Percentiles rank a stretch among this genome's conserved stretches.
Evolutionary conservation across 1,140 invertebrate genomes (phyloP).

Genomic region (Drosophila sturtevanti): DNA sequence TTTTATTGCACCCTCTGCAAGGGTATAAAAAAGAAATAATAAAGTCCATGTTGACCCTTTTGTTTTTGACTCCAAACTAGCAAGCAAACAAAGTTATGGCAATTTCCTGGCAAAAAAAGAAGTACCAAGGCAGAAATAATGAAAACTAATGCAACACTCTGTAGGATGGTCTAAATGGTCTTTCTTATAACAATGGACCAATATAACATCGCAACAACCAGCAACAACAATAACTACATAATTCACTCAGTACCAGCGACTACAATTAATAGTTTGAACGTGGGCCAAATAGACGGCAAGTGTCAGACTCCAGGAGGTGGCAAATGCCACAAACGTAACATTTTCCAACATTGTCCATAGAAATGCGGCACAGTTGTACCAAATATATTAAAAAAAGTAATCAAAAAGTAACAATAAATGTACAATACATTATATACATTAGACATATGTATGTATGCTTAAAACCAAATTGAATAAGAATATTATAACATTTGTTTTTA

Average conservation of each 20-base stretch:
- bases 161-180: slow-evolving; percentile 54
- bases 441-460: no score
- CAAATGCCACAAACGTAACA: slow-evolving; percentile 45
- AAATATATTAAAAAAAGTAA: not conserved
- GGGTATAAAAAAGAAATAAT: not conserved
- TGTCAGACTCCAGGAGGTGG: not conserved
- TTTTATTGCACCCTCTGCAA: no score
- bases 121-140: no score
- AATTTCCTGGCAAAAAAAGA: slow-evolving; percentile 10
- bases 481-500: no score
- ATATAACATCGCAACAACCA: slow-evolving; percentile 52
- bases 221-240: slow-evolving; percentile 25
- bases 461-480: no score
- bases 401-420: no score
- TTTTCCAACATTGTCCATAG: slow-evolving; percentile 54
- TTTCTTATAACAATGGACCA: slow-evolving; percentile 58
- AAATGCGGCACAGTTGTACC: slow-evolving; percentile 29
- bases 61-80: not conserved
- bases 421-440: no score
- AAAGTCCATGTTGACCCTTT: slow-evolving; percentile 1
- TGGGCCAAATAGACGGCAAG: not conserved
- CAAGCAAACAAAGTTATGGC: not conserved
- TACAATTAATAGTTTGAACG: slow-evolving; percentile 56
- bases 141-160: slow-evolving; percentile 5
- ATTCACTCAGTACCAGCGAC: slow-evolving; percentile 15